A percentile compares a stretch with the other conserved stretches of the same genome.
phyloP scores from a whole-genome alignment of 2,888 invertebrate genomes.

The Cordilura impudica region DNA sequence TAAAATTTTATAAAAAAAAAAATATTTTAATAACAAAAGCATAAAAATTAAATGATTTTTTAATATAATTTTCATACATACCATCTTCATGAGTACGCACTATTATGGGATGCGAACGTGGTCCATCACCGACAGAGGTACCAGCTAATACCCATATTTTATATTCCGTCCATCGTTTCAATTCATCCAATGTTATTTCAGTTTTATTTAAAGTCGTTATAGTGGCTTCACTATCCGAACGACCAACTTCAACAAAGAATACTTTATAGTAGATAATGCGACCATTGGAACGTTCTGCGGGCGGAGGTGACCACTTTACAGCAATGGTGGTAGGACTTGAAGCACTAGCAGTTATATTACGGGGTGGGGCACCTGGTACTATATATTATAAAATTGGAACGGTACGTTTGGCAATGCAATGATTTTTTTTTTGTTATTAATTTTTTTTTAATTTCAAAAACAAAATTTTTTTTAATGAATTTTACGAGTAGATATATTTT shows the following conservation, averaged over 20 bases:
- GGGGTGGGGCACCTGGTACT: constrained; percentile 98
- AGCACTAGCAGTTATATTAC: constrained; percentile 93
- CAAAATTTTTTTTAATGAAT: constrained; percentile 40
- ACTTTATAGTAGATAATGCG: constrained; percentile 97
- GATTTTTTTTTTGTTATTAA: constrained; percentile 62
- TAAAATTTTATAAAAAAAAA: background rate
- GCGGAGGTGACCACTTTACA: constrained; percentile 95
- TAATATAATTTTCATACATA: constrained; percentile 82
- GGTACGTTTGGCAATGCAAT: constrained; percentile 63
- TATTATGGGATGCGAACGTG: constrained; percentile 92
- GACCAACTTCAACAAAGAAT: constrained; percentile 90
- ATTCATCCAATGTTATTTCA: constrained; percentile 89
- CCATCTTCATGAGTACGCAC: constrained; percentile 99
- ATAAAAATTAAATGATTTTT: background rate
- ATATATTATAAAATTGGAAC: constrained; percentile 67
- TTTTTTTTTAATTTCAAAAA: constrained; percentile 57
- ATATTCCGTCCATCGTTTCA: constrained; percentile 97
- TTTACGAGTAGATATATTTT: background rate
- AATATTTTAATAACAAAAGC: background rate
- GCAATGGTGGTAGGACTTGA: constrained; percentile 92
- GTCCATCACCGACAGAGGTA: constrained; percentile 97
- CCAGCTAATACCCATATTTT: constrained; percentile 97
- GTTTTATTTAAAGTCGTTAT: constrained; percentile 89
- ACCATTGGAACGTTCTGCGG: constrained; percentile 93
- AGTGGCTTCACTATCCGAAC: constrained; percentile 90